phyloP scores from a whole-genome alignment of 2,797 vertebrate genomes.

The Melanotaenia maccullochi region DNA sequence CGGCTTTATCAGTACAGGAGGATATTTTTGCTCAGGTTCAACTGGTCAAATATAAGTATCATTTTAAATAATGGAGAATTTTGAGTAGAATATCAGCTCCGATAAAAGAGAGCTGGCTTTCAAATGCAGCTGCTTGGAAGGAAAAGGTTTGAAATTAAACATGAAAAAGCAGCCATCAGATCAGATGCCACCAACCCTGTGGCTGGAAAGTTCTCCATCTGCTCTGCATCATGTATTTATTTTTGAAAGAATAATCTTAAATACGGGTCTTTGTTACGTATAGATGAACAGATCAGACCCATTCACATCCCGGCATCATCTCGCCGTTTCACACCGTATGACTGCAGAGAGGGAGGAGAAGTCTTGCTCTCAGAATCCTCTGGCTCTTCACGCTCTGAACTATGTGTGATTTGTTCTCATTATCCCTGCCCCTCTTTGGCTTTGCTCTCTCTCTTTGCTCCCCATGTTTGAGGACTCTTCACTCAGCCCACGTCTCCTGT shows the following conservation, averaged over 20 bases:
- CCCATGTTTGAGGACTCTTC: constrained; percentile 54
- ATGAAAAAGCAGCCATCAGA: constrained; percentile 1
- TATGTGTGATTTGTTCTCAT: constrained; percentile 47
- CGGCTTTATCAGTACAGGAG: constrained; percentile 31
- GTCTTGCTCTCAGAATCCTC: constrained; percentile 2
- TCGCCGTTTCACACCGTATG: no score
- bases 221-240: constrained; percentile 26
- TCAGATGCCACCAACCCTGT: constrained; percentile 14
- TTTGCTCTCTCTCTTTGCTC: constrained; percentile 9
- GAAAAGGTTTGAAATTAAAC: neutral
- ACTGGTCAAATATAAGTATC: constrained; percentile 9
- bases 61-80: neutral
- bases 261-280: constrained; percentile 43
- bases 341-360: neutral
- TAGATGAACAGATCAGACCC: constrained; percentile 19
- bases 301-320: no score
- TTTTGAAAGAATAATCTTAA: constrained; percentile 31
- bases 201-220: constrained; percentile 29
- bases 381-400: constrained; percentile 15
- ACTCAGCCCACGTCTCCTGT: constrained; percentile 41
- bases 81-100: neutral
- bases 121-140: neutral
- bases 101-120: neutral
- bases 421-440: constrained; percentile 31
- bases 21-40: constrained; percentile 34